Evolutionary conservation across 2,797 vertebrate genomes (phyloP).

Genomic region (Eospalax fontanierii): DNA sequence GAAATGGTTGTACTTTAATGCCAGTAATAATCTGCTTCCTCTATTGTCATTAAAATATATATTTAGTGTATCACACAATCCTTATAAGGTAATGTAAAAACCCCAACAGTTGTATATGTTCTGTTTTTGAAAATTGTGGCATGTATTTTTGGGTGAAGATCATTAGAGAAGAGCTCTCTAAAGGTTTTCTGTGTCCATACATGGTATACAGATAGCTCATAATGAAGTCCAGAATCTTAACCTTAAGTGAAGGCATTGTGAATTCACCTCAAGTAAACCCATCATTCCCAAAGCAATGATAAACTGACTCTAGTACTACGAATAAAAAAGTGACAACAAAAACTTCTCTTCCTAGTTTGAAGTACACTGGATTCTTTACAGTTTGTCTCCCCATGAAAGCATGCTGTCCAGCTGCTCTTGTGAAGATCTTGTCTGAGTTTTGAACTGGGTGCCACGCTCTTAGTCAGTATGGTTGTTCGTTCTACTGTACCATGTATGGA

Average conservation of each 20-base stretch:
- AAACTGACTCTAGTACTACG: constrained; percentile 83
- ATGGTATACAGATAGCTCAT: constrained; percentile 90
- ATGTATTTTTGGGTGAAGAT: constrained; percentile 90
- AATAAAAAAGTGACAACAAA: constrained; percentile 78
- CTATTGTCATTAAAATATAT: constrained; percentile 93
- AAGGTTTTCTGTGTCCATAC: constrained; percentile 91
- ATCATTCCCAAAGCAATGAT: constrained; percentile 88
- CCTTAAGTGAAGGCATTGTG: constrained; percentile 91
- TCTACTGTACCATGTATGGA: constrained; percentile 91
- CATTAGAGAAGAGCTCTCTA: constrained; percentile 90
- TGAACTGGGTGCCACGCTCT: constrained; percentile 90
- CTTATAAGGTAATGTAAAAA: constrained; percentile 88
- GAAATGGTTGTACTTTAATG: constrained; percentile 98
- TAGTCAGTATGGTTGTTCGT: constrained; percentile 88
- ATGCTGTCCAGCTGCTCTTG: constrained; percentile 90
- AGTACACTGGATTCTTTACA: constrained; percentile 92
- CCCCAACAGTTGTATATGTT: constrained; percentile 90
- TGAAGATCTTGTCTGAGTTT: constrained; percentile 88
- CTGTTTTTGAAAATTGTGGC: constrained; percentile 91
- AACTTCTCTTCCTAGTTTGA: constrained; percentile 88
- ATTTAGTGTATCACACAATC: constrained; percentile 91
- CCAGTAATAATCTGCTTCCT: constrained; percentile 98
- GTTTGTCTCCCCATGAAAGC: constrained; percentile 90
- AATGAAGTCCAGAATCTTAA: constrained; percentile 89
- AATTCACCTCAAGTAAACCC: constrained; percentile 89